Evolutionary conservation across 1,140 invertebrate genomes (phyloP), one percentile per base, ranked within the genome.

Genomic region (Drosophila elegans): DNA sequence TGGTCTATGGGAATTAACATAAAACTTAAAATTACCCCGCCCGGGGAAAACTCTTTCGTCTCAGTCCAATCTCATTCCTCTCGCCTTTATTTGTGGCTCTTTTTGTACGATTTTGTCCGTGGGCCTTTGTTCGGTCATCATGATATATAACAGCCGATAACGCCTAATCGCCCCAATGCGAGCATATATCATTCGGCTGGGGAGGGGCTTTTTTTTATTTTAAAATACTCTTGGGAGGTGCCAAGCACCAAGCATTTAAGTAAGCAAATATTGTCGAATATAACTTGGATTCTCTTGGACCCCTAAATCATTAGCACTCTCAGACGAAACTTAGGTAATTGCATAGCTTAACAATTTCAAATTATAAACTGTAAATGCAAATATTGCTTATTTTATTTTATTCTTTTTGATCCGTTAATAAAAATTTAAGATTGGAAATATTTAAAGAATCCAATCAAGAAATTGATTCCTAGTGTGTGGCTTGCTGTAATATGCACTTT

Each of bases 71-170:
- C 13, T 10, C 27, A 12, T 3, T 29, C 13, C 16, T 13, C 16
- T 27, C 29, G 62, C 36, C 49, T 69, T 55, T 51, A 32, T 36
- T 62, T 62, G 53, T 60, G 41, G 42, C 51, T 57, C 34, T 72
- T 63, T 64, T 80, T 80, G 78, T 80, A 81, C 66, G 66, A 80
- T 78, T 82, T 82, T 82, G 78, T 81, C 56, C 21, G 38, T 34
- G 57, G 57, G 62, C 53, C 56, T 81, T 81, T 82, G 68, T 78
- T 62, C 69, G 74, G 56, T 53, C 78, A 71, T 64, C 55, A 36
- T 81, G 72, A 81, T 76, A 73, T 76, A 81, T 80, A 73, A 64
- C 78, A 44, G 25, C 3, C 63, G 78, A 82, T 82, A 80, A 73
- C 32, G 41, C 38, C 64, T 53, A 56, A 63, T 57, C 73, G 51